These are phyloP conservation scores for Trichechus manatus DNA, from an alignment of 2,113 vertebrate species.

Conservation along the genomic window DNA sequence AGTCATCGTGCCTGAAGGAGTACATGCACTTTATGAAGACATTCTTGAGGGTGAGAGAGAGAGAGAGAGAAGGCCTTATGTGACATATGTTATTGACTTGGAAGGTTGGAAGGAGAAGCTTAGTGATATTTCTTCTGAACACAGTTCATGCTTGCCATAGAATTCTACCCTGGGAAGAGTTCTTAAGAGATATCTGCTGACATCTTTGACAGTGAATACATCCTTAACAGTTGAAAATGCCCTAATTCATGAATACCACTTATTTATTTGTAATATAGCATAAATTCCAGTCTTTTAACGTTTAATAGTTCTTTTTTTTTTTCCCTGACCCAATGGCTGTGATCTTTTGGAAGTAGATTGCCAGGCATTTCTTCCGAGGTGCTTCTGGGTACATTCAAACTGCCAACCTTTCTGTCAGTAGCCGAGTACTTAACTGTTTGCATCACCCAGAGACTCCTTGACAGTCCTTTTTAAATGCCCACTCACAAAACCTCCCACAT, in stretches of 20 bases:
- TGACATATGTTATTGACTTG: background rate
- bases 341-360: background rate
- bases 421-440: background rate
- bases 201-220: background rate
- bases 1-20: constrained; percentile 98
- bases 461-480: constrained; percentile 8
- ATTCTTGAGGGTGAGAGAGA: constrained; percentile 93
- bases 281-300: background rate
- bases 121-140: background rate
- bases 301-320: background rate
- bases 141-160: background rate
- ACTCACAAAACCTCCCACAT: background rate
- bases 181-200: constrained; percentile 5
- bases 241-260: background rate
- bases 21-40: constrained; percentile 98
- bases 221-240: constrained; percentile 4
- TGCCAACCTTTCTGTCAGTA: background rate
- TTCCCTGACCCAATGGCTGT: background rate
- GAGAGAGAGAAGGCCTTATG: background rate
- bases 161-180: constrained; percentile 33
- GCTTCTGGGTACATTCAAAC: background rate
- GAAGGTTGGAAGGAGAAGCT: constrained; percentile 22
- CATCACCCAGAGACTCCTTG: background rate
- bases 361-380: background rate
- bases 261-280: constrained; percentile 19